Percentiles rank a stretch among this genome's conserved stretches.
phyloP scores from a whole-genome alignment of 2,888 invertebrate species.

The Fragum fragum region DNA sequence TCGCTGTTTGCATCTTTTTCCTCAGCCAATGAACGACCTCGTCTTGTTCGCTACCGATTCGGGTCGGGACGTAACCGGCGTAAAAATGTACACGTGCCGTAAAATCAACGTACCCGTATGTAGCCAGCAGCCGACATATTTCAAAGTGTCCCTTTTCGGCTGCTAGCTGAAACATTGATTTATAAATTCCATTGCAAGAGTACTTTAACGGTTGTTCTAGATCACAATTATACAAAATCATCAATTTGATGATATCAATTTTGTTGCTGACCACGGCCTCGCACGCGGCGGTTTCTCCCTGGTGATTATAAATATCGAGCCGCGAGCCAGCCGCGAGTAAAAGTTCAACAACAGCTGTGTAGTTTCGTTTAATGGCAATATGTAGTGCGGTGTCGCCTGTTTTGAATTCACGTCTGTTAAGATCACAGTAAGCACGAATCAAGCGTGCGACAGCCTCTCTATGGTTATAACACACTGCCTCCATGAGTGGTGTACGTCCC shows the following conservation, averaged over 20 bases:
- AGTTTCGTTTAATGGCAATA: slow-evolving; percentile 86
- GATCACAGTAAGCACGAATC: slow-evolving; percentile 82
- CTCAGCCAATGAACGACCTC: slow-evolving; percentile 81
- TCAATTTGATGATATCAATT: slow-evolving; percentile 83
- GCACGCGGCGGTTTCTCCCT: slow-evolving; percentile 85
- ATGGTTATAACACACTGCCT: slow-evolving; percentile 86
- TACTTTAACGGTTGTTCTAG: slow-evolving; percentile 85
- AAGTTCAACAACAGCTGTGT: slow-evolving; percentile 84
- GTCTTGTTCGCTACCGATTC: slow-evolving; percentile 79
- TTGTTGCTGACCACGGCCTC: slow-evolving; percentile 86
- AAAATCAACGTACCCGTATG: slow-evolving; percentile 83
- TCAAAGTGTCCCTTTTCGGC: slow-evolving; percentile 85
- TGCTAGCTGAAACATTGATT: slow-evolving; percentile 84
- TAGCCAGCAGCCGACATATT: slow-evolving; percentile 83
- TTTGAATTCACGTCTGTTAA: slow-evolving; percentile 85
- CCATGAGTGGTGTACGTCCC: slow-evolving; percentile 86
- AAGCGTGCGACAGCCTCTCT: slow-evolving; percentile 84
- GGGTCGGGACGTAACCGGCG: slow-evolving; percentile 80
- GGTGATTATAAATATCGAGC: slow-evolving; percentile 86
- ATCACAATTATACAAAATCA: slow-evolving; percentile 85
- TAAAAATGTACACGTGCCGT: slow-evolving; percentile 79
- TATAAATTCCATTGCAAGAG: slow-evolving; percentile 83
- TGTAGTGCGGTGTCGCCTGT: slow-evolving; percentile 86
- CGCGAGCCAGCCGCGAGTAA: slow-evolving; percentile 84
- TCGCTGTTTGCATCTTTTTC: slow-evolving; percentile 81